Evolutionary conservation across 2,888 invertebrate genomes (phyloP).

Genomic region (Tricholauxania praeusta): DNA sequence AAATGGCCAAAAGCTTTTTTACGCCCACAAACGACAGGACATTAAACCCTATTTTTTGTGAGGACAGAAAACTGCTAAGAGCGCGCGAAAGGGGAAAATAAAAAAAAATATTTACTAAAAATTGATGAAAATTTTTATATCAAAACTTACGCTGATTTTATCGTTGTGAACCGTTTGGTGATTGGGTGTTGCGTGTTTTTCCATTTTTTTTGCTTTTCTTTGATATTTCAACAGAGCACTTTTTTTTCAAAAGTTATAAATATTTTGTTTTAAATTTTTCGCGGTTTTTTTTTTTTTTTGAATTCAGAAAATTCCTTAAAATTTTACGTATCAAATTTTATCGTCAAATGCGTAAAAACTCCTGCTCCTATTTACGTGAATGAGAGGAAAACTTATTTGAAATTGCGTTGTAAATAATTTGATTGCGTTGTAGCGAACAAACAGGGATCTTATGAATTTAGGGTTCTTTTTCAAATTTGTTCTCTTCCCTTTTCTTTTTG

Average conservation of each 20-base stretch:
- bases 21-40: no score
- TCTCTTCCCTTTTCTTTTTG: background rate
- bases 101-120: constrained; percentile 2
- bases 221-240: background rate
- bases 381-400: background rate
- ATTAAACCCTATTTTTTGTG: background rate
- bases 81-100: background rate
- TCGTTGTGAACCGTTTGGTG: constrained; percentile 39
- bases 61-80: background rate
- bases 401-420: constrained; percentile 2
- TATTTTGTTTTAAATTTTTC: background rate
- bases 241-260: constrained; percentile 1
- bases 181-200: constrained; percentile 34
- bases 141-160: constrained; percentile 50
- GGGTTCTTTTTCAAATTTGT: background rate
- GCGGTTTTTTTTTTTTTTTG: background rate
- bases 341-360: background rate
- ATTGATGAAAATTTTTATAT: constrained; percentile 35
- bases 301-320: background rate
- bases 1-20: no score
- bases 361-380: background rate
- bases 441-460: background rate
- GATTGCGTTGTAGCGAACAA: no score
- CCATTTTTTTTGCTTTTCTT: constrained; percentile 30
- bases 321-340: background rate